phyloP scores from a whole-genome alignment of 2,888 invertebrate species.

The Stegophylla sp. region DNA sequence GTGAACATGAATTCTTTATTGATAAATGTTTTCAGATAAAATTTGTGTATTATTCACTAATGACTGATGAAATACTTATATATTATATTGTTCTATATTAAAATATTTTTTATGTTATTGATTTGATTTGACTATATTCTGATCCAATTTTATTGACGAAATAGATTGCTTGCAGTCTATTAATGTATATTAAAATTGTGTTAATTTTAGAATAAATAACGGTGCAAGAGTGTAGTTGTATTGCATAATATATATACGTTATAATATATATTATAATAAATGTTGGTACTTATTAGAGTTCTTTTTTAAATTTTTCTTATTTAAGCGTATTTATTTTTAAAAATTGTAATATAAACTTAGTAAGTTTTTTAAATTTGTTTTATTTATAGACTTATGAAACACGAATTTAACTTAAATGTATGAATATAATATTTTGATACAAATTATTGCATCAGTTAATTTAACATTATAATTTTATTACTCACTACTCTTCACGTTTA shows the following conservation, averaged over 20 bases:
- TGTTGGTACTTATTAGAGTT: background rate
- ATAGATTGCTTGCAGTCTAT: background rate
- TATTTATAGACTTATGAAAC: background rate
- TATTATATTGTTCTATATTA: background rate
- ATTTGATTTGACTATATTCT: background rate
- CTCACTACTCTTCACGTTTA: too few species aligned
- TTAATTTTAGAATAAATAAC: slow-evolving; percentile 28
- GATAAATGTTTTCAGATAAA: background rate
- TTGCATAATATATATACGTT: slow-evolving; percentile 23
- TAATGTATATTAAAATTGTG: background rate
- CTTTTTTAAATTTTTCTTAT: background rate
- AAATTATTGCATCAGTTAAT: background rate
- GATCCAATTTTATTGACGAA: background rate
- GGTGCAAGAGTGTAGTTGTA: slow-evolving; percentile 9
- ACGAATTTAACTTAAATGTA: background rate
- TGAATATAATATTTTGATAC: background rate
- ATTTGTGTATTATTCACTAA: background rate
- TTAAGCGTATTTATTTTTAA: background rate
- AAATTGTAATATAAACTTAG: slow-evolving; percentile 14
- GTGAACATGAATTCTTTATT: background rate
- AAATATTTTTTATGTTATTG: background rate
- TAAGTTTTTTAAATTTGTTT: too few species aligned
- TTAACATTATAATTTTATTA: too few species aligned
- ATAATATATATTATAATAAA: background rate
- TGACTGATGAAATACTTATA: background rate